Evolutionary conservation across 1,140 invertebrate genomes (phyloP), one percentile per base, ranked within the genome.

Genomic region (Macrosteles quadrilineatus): DNA sequence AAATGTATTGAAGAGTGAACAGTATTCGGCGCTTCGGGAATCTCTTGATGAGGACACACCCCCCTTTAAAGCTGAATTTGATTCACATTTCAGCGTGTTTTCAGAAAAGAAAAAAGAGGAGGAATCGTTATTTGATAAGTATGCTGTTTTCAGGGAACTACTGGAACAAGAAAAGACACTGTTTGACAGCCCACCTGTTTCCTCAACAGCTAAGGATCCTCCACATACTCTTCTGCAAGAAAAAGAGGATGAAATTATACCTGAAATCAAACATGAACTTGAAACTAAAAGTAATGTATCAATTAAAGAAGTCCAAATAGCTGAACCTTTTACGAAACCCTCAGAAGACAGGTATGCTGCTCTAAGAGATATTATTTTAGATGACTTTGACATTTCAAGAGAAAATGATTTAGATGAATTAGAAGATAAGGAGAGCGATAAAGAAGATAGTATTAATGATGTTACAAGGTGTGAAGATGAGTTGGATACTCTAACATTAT

Each of bases 61-160:
- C 1, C 75, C 83, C 0, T 87, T 87, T 65, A 83, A 85, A 73
- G 84, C 84, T 0, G 86, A 85, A 74, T 87, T 88, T 71, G 84
- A 87, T 43, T 84, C 86, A 1, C 88, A 88, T 76, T 90, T 89
- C 65, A 84, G 87, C 73, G 85, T 85, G 68, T 81, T 83, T 45
- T 72, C 70, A 45, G 68, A 31, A 14, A 45, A 63, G 1, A 69
- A 71, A 25, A 70, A 73, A 30, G 66, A 45, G 19, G 74, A 80
- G 2, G 78, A 76, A 45, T 76, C 82, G 36, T 81, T 82, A 4
- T 86, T 87, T 72, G 92, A 94, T 76, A 87, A 91, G 71, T 95
- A 95, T 77, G 92, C 92, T 0, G 93, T 91, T 0, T 94, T 95
- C 76, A 83, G 93, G 71, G 93, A 95, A 82, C 85, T 94, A 65